A percentile compares a stretch with the other conserved stretches of the same genome.
These are phyloP conservation scores for Troides aeacus DNA, from an alignment of 2,888 invertebrate genomes.

Conservation along the genomic window DNA sequence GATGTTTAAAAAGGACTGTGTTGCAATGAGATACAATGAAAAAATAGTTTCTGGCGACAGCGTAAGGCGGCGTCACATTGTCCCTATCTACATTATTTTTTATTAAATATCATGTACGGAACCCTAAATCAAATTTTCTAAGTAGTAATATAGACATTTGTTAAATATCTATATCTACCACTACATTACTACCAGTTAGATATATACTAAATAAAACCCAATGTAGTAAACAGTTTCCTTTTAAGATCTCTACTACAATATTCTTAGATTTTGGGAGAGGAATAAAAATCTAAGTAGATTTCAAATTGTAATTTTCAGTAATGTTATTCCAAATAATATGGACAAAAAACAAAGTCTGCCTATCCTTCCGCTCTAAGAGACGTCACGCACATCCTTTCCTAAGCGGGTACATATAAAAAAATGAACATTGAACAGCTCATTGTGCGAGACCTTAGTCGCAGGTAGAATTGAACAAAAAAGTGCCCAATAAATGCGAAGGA, in stretches of 20 bases:
- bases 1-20: conserved; percentile 66
- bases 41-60: conserved; percentile 67
- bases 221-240: no score
- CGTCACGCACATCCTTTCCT: conserved; percentile 73
- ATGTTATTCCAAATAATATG: conserved; percentile 59
- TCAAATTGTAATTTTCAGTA: conserved; percentile 42
- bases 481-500: conserved; percentile 49
- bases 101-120: conserved; percentile 31
- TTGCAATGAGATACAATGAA: conserved; percentile 65
- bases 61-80: conserved; percentile 47
- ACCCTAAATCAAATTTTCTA: conserved; percentile 20
- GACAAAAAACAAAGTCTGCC: conserved; percentile 58
- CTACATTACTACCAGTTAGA: no score
- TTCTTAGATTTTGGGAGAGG: not conserved
- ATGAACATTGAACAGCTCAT: conserved; percentile 52
- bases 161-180: no score
- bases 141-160: no score
- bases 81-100: conserved; percentile 42
- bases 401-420: conserved; percentile 55
- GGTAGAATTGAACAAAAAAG: conserved; percentile 65
- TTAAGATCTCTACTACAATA: no score
- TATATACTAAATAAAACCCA: no score
- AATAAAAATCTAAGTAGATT: conserved; percentile 9
- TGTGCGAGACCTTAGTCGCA: conserved; percentile 63
- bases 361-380: conserved; percentile 75